These are phyloP conservation scores for Strigamia transsilvanica DNA, from an alignment of 2,888 invertebrate species.

Conservation along the genomic window DNA sequence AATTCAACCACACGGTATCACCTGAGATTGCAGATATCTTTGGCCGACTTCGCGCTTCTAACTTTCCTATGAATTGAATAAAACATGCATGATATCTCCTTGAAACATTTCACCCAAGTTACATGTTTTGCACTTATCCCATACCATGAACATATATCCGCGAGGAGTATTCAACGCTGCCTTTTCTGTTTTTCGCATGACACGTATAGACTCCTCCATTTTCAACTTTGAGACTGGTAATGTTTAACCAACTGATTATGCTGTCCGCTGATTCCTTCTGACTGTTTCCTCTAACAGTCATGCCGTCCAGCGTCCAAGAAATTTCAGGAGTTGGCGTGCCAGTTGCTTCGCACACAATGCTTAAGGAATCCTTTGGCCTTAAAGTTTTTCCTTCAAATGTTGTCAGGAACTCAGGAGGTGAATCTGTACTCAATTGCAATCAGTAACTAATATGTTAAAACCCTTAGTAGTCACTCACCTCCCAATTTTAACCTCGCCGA, in stretches of 20 bases:
- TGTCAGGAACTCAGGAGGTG: constrained; percentile 64
- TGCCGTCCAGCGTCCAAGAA: constrained; percentile 85
- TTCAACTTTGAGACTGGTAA: not conserved
- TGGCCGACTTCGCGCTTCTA: constrained; percentile 4
- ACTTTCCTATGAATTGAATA: not conserved
- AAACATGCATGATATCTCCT: too few relatives aligned
- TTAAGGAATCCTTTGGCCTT: constrained; percentile 87
- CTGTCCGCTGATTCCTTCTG: constrained; percentile 15
- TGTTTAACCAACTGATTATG: not conserved
- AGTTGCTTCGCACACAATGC: constrained; percentile 89
- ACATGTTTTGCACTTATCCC: too few relatives aligned
- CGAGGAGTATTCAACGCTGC: not conserved
- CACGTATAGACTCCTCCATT: constrained; percentile 52
- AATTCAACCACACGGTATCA: constrained; percentile 10
- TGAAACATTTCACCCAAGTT: too few relatives aligned
- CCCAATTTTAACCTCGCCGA: constrained; percentile 75
- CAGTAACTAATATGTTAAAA: not conserved
- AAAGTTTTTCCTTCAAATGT: constrained; percentile 88
- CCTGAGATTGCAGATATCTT: not conserved
- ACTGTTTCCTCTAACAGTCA: not conserved
- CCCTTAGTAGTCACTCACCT: constrained; percentile 53
- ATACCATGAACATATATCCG: constrained; percentile 34
- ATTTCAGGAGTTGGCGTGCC: constrained; percentile 95
- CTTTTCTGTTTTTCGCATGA: constrained; percentile 3
- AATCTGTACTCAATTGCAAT: not conserved